Base-by-base conservation (phyloP, 2,888 invertebrate species). In the Hemistola chrysoprasaria region DNA sequence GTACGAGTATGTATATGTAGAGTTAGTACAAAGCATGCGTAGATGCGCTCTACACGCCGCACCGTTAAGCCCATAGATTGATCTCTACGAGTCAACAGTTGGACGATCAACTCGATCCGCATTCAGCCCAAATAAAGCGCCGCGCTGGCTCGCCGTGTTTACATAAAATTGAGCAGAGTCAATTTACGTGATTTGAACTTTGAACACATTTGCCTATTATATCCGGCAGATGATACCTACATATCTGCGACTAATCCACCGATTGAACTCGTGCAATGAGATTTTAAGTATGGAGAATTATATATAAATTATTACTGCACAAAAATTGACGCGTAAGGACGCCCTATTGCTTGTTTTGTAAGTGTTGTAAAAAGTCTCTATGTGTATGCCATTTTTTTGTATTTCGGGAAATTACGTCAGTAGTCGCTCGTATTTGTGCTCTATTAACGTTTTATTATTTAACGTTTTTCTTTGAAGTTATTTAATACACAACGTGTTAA, bases 301-400 rank as follows among this genome's bases (percentile, higher is more conserved):
- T n/a, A n/a, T n/a, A n/a, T n/a, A n/a, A n/a, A n/a, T n/a, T n/a
- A n/a, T n/a, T n/a, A n/a, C n/a, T n/a, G n/a, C n/a, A n/a, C n/a
- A n/a, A n/a, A n/a, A n/a, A n/a, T n/a, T n/a, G n/a, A n/a, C n/a
- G n/a, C n/a, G n/a, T n/a, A n/a, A n/a, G n/a, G n/a, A n/a, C n/a
- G n/a, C n/a, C n/a, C n/a, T n/a, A n/a, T n/a, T n/a, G n/a, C n/a
- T n/a, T n/a, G n/a, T 71, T 74, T 74, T 72, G 69, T 83, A 78
- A 80, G 79, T 81, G 81, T 81, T 80, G 77, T 85, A 82, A 85
- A 83, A 85, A 80, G 75, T 72, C 78, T 74, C 79, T 85, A 85
- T 86, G 85, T 82, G 79, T 78, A 78, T 78, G 83, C 79, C 80
- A 87, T 86, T 78, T 86, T 84, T 83, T 77, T 71, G 74, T 77